phyloP scores from a whole-genome alignment of 2,113 vertebrate species.

The Antidorcas marsupialis region DNA sequence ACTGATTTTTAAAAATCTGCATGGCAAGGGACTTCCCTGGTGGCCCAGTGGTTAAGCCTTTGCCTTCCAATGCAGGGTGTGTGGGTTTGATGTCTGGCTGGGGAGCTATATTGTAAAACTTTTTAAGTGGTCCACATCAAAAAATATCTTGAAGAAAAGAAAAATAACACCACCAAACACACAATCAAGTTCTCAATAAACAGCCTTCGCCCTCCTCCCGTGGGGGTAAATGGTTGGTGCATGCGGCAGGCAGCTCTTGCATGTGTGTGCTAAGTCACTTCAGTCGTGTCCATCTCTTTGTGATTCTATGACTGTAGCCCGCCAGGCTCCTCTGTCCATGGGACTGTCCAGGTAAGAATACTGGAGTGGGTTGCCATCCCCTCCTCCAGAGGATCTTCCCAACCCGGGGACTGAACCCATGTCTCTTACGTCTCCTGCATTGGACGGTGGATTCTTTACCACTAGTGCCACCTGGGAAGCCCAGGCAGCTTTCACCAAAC shows the following conservation, averaged over 20 bases:
- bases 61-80: neutral
- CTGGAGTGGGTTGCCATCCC: neutral
- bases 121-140: neutral
- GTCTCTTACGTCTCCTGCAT: neutral
- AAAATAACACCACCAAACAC: neutral
- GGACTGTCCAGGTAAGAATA: neutral
- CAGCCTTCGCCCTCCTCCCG: neutral
- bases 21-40: neutral
- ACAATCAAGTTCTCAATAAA: neutral
- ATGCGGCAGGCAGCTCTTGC: fast-evolving
- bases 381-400: neutral
- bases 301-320: neutral
- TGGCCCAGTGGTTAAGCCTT: neutral
- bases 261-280: neutral
- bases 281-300: neutral
- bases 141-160: neutral
- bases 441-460: neutral
- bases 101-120: neutral
- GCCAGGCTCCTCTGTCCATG: neutral
- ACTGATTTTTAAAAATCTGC: neutral
- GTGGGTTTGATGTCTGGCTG: neutral
- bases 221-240: neutral
- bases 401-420: neutral
- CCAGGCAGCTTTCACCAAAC: neutral
- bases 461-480: neutral